Evolutionary conservation across 2,113 vertebrate species (phyloP).

Genomic region (Colistium nudipinnis): DNA sequence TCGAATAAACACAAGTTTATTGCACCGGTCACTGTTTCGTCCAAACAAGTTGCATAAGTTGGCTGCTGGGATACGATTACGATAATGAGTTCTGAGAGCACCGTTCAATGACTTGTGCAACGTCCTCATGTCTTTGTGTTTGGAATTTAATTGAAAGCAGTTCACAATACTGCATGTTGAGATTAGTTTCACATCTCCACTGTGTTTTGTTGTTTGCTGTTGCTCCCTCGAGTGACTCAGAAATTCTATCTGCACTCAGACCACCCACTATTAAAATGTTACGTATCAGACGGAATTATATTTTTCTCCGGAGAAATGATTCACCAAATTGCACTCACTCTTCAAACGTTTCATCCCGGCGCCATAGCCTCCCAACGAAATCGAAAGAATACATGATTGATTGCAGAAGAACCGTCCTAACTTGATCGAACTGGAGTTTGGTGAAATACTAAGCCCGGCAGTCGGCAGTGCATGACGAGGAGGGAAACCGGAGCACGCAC

Average conservation of each 20-base stretch:
- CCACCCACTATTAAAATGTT: background rate
- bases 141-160: background rate
- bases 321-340: background rate
- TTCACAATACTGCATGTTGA: background rate
- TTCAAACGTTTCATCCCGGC: no score
- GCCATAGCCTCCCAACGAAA: slow-evolving; percentile 45
- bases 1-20: slow-evolving; percentile 33
- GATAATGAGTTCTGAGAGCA: accelerated
- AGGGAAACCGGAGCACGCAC: slow-evolving; percentile 62
- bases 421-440: slow-evolving; percentile 72
- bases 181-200: background rate
- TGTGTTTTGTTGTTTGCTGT: no score
- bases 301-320: background rate
- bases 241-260: background rate
- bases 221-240: no score
- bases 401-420: slow-evolving; percentile 62
- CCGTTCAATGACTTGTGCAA: background rate
- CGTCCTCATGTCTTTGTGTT: background rate
- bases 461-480: slow-evolving; percentile 70
- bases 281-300: background rate
- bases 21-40: background rate
- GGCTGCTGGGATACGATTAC: no score
- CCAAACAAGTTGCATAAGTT: background rate
- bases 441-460: slow-evolving; percentile 71
- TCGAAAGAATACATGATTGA: slow-evolving; percentile 75